Percentiles rank a stretch among this genome's conserved stretches.
Evolutionary conservation across 2,797 vertebrate species (phyloP).

Genomic region (Syngnathus acus): DNA sequence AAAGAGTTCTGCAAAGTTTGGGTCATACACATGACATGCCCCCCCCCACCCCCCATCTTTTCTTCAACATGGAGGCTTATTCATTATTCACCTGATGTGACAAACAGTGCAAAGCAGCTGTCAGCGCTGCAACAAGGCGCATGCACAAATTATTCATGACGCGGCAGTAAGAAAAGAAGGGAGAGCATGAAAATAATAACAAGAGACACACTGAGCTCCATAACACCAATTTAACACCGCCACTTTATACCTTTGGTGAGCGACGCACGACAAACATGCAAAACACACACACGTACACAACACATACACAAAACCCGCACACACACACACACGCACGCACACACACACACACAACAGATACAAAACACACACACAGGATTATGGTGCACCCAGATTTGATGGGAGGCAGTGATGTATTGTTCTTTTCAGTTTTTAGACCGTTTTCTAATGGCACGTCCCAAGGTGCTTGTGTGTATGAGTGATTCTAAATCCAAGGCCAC

Average conservation of each 20-base stretch:
- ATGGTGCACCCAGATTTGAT: not conserved
- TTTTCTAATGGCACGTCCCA: conserved; percentile 69
- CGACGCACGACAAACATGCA: too few species aligned
- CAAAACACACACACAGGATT: not conserved
- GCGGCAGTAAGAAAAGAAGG: conserved; percentile 58
- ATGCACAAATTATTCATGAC: conserved; percentile 74
- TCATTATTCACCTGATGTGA: conserved; percentile 77
- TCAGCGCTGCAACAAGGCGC: conserved; percentile 66
- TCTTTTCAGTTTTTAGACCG: conserved; percentile 42
- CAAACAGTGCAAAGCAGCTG: conserved; percentile 72
- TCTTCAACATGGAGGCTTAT: conserved; percentile 65
- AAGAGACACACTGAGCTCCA: conserved; percentile 42
- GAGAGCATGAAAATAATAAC: conserved; percentile 53
- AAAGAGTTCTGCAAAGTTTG: not conserved
- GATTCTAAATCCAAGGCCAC: conserved; percentile 13
- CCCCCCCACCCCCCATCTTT: conserved; percentile 50
- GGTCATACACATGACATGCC: not conserved
- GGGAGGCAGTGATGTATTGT: conserved; percentile 5
- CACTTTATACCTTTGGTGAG: not conserved
- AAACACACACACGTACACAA: not conserved
- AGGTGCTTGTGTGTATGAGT: conserved; percentile 26
- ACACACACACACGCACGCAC: not conserved
- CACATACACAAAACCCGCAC: too few species aligned
- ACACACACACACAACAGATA: not conserved
- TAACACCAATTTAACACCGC: not conserved